These are phyloP conservation scores for Troides aeacus DNA, from an alignment of 2,888 invertebrate genomes.

Conservation along the genomic window DNA sequence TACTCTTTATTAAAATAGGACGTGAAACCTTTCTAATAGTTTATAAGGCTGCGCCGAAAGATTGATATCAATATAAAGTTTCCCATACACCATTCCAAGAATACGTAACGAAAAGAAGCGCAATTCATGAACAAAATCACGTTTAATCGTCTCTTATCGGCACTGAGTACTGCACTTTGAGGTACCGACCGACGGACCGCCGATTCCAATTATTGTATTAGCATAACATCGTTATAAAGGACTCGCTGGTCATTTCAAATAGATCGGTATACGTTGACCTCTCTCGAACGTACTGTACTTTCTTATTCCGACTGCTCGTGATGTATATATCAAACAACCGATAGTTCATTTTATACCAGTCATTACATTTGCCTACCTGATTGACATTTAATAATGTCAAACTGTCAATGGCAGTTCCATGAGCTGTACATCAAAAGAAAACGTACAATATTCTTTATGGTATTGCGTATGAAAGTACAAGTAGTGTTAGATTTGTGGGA, in stretches of 20 bases:
- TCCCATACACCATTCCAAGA: conserved; percentile 31
- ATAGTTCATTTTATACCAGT: conserved; percentile 17
- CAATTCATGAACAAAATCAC: conserved; percentile 30
- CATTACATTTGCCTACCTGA: conserved; percentile 24
- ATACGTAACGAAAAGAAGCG: conserved; percentile 23
- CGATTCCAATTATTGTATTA: conserved; percentile 42
- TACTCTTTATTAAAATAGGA: conserved; percentile 20
- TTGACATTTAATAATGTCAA: conserved; percentile 27
- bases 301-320: background rate
- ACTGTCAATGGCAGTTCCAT: conserved; percentile 17
- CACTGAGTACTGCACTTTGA: conserved; percentile 32
- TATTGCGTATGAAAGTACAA: background rate
- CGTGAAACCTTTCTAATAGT: conserved; percentile 30
- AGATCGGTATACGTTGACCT: conserved; percentile 20
- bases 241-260: conserved; percentile 35
- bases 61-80: conserved; percentile 29
- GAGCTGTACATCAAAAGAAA: conserved; percentile 9
- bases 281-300: background rate
- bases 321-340: conserved; percentile 1
- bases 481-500: too few relatives aligned
- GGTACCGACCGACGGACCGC: conserved; percentile 33
- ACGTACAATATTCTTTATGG: background rate
- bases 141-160: conserved; percentile 32
- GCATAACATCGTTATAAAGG: conserved; percentile 36
- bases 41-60: conserved; percentile 25